A percentile compares a stretch with the other conserved stretches of the same genome.
These are phyloP conservation scores for Meiosimyza platycephala DNA, from an alignment of 2,888 invertebrate genomes.

Conservation along the genomic window DNA sequence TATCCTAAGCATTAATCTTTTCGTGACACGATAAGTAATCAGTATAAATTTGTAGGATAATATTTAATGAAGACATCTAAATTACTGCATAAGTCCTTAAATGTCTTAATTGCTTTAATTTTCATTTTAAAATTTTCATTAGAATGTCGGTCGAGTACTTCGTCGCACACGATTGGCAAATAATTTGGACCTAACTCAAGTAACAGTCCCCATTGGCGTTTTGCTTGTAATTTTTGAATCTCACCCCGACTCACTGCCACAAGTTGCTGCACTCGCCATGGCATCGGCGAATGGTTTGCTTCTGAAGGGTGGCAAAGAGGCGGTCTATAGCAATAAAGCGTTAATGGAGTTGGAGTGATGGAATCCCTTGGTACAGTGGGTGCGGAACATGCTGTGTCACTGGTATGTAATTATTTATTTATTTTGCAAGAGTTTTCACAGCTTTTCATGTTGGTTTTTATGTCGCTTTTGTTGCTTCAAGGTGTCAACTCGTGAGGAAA, in stretches of 20 bases:
- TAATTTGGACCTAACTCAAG: slow-evolving; percentile 86
- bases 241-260: slow-evolving; percentile 95
- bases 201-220: slow-evolving; percentile 98
- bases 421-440: too few relatives aligned
- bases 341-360: slow-evolving; percentile 89
- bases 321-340: slow-evolving; percentile 89
- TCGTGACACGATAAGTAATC: too few relatives aligned
- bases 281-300: slow-evolving; percentile 96
- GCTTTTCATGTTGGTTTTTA: neutral
- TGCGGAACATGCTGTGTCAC: slow-evolving; percentile 87
- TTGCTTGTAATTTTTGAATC: slow-evolving; percentile 95
- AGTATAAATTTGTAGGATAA: too few relatives aligned
- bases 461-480: slow-evolving; percentile 36
- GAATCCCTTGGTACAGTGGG: slow-evolving; percentile 87
- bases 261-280: slow-evolving; percentile 96
- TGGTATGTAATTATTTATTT: slow-evolving; percentile 65
- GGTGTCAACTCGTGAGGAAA: slow-evolving; percentile 94
- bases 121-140: slow-evolving; percentile 27
- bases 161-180: slow-evolving; percentile 83
- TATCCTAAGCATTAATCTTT: too few relatives aligned
- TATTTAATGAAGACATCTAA: too few relatives aligned
- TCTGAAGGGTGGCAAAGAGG: slow-evolving; percentile 98
- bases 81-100: neutral
- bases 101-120: neutral
- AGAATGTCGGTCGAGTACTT: slow-evolving; percentile 78